These are phyloP conservation scores for Augochlorella aurata DNA, from an alignment of 2,888 invertebrate species.

Conservation along the genomic window DNA sequence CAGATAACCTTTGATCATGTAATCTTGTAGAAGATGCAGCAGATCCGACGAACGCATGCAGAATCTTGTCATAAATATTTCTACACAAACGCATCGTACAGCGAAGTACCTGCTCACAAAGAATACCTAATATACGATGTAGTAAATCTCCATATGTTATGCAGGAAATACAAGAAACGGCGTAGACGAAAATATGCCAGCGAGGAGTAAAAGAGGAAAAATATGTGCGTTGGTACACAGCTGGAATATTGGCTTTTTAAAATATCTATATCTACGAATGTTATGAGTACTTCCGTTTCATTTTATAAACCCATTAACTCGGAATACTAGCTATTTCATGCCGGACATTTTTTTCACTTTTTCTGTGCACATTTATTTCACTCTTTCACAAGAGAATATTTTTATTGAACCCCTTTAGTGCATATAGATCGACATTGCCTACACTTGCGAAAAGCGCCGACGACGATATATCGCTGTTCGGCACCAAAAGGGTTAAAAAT, in stretches of 20 bases:
- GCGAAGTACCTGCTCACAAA: background rate
- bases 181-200: background rate
- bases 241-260: background rate
- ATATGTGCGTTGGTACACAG: background rate
- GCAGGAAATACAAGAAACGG: background rate
- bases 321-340: background rate
- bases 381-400: background rate
- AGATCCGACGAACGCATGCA: background rate
- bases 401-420: background rate
- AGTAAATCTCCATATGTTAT: background rate
- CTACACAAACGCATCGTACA: background rate
- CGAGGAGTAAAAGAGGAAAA: background rate
- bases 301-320: background rate
- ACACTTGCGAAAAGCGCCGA: background rate
- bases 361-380: background rate
- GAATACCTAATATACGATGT: background rate
- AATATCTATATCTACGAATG: background rate
- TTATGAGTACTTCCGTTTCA: background rate
- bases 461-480: background rate
- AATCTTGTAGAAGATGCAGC: background rate
- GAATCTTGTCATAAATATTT: constrained; percentile 5
- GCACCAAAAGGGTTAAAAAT: constrained; percentile 6
- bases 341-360: background rate
- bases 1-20: background rate
- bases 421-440: background rate